Conservation (phyloP, 2,797 vertebrate species). For the Rhynchotus rufescens region DNA sequence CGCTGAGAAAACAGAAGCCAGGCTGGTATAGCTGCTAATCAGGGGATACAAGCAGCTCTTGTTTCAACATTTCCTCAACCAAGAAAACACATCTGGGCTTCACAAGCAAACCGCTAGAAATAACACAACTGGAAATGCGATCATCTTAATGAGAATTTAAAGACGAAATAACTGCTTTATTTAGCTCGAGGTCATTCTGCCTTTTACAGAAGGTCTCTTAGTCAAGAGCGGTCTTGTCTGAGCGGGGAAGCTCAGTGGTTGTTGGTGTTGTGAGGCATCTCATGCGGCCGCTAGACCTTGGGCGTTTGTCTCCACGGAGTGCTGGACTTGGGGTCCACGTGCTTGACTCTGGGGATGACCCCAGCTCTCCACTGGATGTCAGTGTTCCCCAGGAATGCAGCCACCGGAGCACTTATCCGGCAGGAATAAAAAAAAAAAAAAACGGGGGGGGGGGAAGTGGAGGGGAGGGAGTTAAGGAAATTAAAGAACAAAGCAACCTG, state of each 20-base stretch:
- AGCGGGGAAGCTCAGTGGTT: rapidly evolving
- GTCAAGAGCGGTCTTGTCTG: background rate
- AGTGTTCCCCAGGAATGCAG: slow-evolving; percentile 81
- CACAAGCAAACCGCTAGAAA: background rate
- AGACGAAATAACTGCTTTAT: background rate
- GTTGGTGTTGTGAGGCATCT: background rate
- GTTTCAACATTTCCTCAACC: slow-evolving; percentile 3
- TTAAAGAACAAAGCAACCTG: slow-evolving; percentile 17
- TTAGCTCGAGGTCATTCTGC: background rate
- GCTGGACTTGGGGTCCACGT: slow-evolving; percentile 12
- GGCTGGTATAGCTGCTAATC: background rate
- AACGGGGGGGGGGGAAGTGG: rapidly evolving
- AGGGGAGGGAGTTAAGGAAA: slow-evolving; percentile 37
- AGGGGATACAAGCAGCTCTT: background rate
- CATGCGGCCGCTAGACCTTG: background rate
- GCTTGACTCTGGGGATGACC: slow-evolving; percentile 62
- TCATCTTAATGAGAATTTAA: background rate
- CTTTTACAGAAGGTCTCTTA: background rate
- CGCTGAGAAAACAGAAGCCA: slow-evolving; percentile 22
- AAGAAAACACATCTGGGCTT: background rate
- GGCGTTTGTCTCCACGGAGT: background rate
- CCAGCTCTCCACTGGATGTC: slow-evolving; percentile 81
- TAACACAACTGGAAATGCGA: background rate
- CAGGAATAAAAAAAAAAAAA: slow-evolving; percentile 61
- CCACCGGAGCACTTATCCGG: slow-evolving; percentile 74